These are phyloP conservation scores for Taenioides sp. DNA, from an alignment of 2,797 vertebrate species.

Conservation along the genomic window DNA sequence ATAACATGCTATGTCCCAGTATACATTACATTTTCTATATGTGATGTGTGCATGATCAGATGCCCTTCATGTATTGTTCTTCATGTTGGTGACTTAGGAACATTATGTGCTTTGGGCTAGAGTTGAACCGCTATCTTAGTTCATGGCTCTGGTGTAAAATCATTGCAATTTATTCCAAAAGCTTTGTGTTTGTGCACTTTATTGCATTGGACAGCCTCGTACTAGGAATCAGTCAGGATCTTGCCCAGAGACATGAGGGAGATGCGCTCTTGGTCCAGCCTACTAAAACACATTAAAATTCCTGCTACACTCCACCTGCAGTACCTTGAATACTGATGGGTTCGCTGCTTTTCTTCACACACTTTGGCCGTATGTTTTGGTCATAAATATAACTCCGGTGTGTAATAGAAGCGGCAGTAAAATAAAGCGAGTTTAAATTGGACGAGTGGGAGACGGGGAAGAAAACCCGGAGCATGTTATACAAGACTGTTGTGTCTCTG, in stretches of 20 bases:
- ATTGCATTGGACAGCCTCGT: slow-evolving; percentile 23
- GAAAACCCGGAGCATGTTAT: slow-evolving; percentile 45
- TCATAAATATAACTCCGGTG: slow-evolving; percentile 24
- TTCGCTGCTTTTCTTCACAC: slow-evolving; percentile 22
- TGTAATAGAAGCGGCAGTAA: slow-evolving; percentile 17
- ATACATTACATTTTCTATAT: not conserved
- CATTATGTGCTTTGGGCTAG: not conserved
- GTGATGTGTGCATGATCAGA: not conserved
- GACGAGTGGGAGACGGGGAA: slow-evolving; percentile 45
- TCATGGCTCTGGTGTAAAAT: not conserved
- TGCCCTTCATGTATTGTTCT: not conserved
- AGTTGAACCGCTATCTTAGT: not conserved
- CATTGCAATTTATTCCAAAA: slow-evolving; percentile 6
- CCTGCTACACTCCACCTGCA: slow-evolving; percentile 31
- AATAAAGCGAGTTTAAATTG: slow-evolving; percentile 31
- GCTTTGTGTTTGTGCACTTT: not conserved
- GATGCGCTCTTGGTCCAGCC: slow-evolving; percentile 48
- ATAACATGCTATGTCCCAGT: not conserved
- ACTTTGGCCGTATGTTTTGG: not conserved
- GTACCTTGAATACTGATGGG: slow-evolving; percentile 55
- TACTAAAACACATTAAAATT: slow-evolving; percentile 66
- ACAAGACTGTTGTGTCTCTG: slow-evolving; percentile 65
- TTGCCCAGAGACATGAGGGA: slow-evolving; percentile 33
- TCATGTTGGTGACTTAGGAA: not conserved
- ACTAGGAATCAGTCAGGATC: slow-evolving; percentile 45